Base-by-base conservation (phyloP, 2,797 vertebrate genomes). In the Trachurus trachurus region DNA sequence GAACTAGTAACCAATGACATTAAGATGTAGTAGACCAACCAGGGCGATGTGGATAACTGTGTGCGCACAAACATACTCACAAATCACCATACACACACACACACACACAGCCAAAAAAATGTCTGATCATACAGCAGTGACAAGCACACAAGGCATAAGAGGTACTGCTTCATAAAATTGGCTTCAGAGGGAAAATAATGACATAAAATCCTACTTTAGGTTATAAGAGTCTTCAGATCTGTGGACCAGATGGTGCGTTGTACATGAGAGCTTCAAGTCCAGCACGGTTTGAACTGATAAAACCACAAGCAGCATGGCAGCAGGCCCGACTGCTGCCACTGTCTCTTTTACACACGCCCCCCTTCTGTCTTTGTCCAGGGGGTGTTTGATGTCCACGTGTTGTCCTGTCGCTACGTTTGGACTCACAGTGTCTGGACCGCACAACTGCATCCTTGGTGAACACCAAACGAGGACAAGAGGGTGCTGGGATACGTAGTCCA, bases 141-240 rank as follows among this genome's bases (percentile, higher is more conserved):
- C 67, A 68, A 86, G 75, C 76, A 89, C 74, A 84, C 67, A 80
- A 88, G 81, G 73, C 67, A 52, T 68, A 76, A 69, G 64, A 82
- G 52, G 68, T 87, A 78, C 75, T 60, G 26, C 65, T 85, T 81
- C 8, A 22, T 76, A 44, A 74, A 77, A 76, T 70, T 52, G 34
- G 74, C 63, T 61, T 52, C 17, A 64, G 49, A 63, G 54, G 61
- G 58, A 49, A 68, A 77, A 57, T 47, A 13, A 29, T 69, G 66
- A 71, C 45, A 66, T 26, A 21, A 65, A 31, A 72, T 64, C 61
- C 17, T 13, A 6, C 22, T 60, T 47, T 10, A 5, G n/a, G 56
- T 47, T 17, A 29, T 19, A 60, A 67, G 22, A 60, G 62, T 69
- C 53, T 58, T 67, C 19, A 58, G 49, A 50, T 69, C 26, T 61